Base-by-base conservation (phyloP, 2,888 invertebrate genomes). In the Hypolimnas misippus region DNA sequence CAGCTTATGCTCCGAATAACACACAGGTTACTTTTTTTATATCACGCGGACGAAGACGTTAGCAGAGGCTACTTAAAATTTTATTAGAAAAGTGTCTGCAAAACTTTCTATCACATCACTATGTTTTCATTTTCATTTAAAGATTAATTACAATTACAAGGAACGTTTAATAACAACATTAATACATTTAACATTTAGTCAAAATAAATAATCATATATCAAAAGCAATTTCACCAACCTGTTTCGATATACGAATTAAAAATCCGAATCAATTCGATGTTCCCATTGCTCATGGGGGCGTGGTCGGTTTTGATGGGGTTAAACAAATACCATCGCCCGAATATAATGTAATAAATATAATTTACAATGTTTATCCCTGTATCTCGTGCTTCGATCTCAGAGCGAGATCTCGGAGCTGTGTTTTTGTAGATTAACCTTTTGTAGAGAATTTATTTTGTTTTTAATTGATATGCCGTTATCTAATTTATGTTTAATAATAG, bases 271-370 rank as follows among this genome's bases (percentile, higher is more conserved):
- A 49, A 49, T 49, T 21, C 46, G 21, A 29, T 29, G 54, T 52
- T 57, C 64, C 61, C 61, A 64, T 56, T 66, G 66, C 66, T 61
- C 46, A n/a, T 31, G 25, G 62, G 76, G 82, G 84, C 84, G 76
- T 76, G 81, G 75, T 72, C 66, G 74, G 72, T 66, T 73, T 76
- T 79, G 85, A 84, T 86, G 83, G 83, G 82, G 84, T 81, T 86
- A 83, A 85, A 88, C 88, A 88, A 88, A 89, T 85, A 89, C 80
- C 78, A 75, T 68, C 77, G 76, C 75, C 81, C 83, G 83, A 87
- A 87, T 86, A 84, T 86, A 84, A 83, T 81, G 89, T 86, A 89
- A 90, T 91, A 91, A 89, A 89, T 87, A 86, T 89, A 86, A 91
- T 90, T 91, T 90, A 92, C 89, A 85, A 87, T 86, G 89, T 89